Evolutionary conservation across 2,113 vertebrate species (phyloP), one percentile per base, ranked within the genome.

Genomic region (Phrynosoma blainvillii): DNA sequence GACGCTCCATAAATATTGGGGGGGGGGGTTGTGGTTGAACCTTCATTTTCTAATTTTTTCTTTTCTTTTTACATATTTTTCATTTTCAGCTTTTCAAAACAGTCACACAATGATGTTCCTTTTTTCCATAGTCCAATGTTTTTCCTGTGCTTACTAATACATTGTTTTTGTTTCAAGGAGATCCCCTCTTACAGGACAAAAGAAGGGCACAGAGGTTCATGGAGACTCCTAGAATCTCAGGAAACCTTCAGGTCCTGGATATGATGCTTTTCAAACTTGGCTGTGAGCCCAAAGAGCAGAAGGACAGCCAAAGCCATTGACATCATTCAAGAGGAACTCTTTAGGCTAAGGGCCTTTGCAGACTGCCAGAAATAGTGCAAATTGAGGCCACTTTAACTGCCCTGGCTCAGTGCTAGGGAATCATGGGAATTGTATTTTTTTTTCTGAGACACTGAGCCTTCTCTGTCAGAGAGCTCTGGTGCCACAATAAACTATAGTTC

Each of bases 181-280:
- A 62, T 2, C 89, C 14, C 20, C 5, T 90, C 52, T 86, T 87
- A 36, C 32, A 87, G 2, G 3, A 0, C 1, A 36, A 40, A 93
- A 30, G 79, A 93, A 79, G 1, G 54, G 54, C 36, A 89, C 16
- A 59, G 10, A 88, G 90, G 89, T 89, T 92, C 62, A 87, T 5
- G 71, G 84, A 71, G 91, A 82, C 84, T 86, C 88, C 86, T 52
- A 87, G 73, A 32, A 52, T 80, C 88, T n/a, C 79, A 84, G 84
- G 90, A 94, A 92, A 54, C 56, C 5, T 90, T 86, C 40, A 30
- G 30, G 12, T 91, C 82, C 76, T 66, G 82, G 54, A 89, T 1
- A 7, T 23, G 68, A 82, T 85, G 68, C 74, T 70, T 82, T 47
- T 85, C 52, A 20, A n/a, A 42, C 40, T 90, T 88, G 82, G 74